Evolutionary conservation across 2,113 vertebrate genomes (phyloP), one percentile per base, ranked within the genome.

Genomic region (Bubo blakistoni): DNA sequence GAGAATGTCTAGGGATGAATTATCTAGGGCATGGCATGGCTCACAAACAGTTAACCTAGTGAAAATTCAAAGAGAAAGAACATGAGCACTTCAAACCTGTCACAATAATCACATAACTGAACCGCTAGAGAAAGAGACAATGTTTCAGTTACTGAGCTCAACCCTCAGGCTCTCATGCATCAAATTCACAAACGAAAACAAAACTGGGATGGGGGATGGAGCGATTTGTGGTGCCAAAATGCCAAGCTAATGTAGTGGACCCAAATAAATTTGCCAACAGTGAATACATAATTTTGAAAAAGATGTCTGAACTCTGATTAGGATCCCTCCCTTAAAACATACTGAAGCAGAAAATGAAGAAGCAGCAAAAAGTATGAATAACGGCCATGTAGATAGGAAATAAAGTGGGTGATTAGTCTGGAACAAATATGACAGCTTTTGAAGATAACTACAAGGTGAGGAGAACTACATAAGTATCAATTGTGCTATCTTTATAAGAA

Each of bases 51-150:
- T 96, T 96, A 97, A 97, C 49, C 44, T 55, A 76, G 44, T 32
- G 84, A 94, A 95, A 97, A 96, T 92, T 87, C 87, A 79, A 94
- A 94, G 70, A 72, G 69, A 96, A 92, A 57, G 91, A 95, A 91
- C 70, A 87, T 7, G 61, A 95, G 78, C 84, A 79, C 91, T 96
- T 96, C 93, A 96, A 95, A 96, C 70, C 94, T 96, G 93, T 96
- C 96, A 97, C 91, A 96, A 93, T 95, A 97, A 96, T 96, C 94
- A 96, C 73, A 93, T 90, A 96, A 96, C 63, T 4, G 12, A 96
- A 95, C 84, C 91, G 94, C 91, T 91, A 95, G 93, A 96, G 93
- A 96, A 96, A 97, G 91, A 96, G 94, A 95, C 96, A 96, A 85
- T 69, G 93, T 96, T 96, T 97, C 90, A 82, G 91, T 92, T 96